These are phyloP conservation scores for Rattus rattus DNA, from an alignment of 2,113 vertebrate genomes.

Conservation along the genomic window DNA sequence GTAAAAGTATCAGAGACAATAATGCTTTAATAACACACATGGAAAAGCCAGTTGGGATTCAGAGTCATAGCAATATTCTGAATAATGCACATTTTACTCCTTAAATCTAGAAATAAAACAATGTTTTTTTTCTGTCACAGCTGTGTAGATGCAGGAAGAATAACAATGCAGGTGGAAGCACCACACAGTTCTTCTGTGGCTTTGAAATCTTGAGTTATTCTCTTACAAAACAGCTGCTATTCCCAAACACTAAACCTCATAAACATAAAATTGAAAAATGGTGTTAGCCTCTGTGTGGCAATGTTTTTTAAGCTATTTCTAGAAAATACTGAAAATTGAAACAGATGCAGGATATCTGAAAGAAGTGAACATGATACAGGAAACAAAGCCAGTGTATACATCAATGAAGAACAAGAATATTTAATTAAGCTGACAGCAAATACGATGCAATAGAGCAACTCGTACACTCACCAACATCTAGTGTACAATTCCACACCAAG, in stretches of 20 bases:
- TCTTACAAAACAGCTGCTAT: neutral
- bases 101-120: neutral
- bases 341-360: neutral
- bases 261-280: conserved; percentile 21
- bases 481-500: neutral
- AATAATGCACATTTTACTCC: neutral
- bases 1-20: neutral
- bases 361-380: neutral
- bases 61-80: neutral
- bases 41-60: neutral
- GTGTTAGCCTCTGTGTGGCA: neutral
- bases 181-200: fast-evolving
- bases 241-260: neutral
- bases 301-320: neutral
- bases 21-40: neutral
- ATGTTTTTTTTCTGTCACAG: neutral
- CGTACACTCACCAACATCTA: neutral
- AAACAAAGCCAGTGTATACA: neutral
- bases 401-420: neutral
- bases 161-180: neutral
- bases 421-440: neutral
- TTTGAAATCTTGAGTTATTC: neutral
- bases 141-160: neutral
- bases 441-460: neutral
- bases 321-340: conserved; percentile 10